Evolutionary conservation across 2,113 vertebrate species (phyloP), one percentile per base, ranked within the genome.

Genomic region (Perca fluviatilis): DNA sequence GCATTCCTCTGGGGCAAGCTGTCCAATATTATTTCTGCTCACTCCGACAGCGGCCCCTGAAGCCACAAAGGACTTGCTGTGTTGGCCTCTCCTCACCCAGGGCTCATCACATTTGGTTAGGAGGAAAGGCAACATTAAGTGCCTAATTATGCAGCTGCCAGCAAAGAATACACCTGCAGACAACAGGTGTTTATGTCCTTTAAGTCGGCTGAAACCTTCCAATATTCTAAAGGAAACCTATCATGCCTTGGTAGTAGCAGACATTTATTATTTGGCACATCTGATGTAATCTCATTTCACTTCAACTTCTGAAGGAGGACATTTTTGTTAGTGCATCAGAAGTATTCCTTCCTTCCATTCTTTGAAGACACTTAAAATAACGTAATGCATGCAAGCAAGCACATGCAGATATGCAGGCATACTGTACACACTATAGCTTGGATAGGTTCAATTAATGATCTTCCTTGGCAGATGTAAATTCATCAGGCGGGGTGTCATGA

Each of bases 31-130:
- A 94, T 93, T 91, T 91, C 81, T 65, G 71, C 86, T 92, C 82
- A 71, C 82, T 91, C 85, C 68, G 68, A 86, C 80, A 68, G 74
- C 84, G 86, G 82, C 86, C 85, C 73, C 88, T 23, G 80, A 66
- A 87, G 68, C 84, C 91, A 95, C 92, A 94, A 94, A 93, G 89
- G 85, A 87, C 79, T 80, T 54, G 89, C 88, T 94, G 92, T 93
- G 91, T 72, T 40, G 77, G 77, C 87, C 84, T 79, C 87, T 87
- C 86, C 72, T 85, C 67, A 57, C 83, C 65, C 69, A 12, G 62
- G 77, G 70, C 66, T 67, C 87, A 86, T 87, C 77, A 80, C 64
- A 30, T 67, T 72, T 54, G 11, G 74, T 61, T 43, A 16, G 73
- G 84, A 79, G 76, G 65, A 53, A 19, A 82, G 75, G 70, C 81